Conservation (phyloP, 1,140 invertebrate genomes). For the Plectrocnemia conspersa region DNA sequence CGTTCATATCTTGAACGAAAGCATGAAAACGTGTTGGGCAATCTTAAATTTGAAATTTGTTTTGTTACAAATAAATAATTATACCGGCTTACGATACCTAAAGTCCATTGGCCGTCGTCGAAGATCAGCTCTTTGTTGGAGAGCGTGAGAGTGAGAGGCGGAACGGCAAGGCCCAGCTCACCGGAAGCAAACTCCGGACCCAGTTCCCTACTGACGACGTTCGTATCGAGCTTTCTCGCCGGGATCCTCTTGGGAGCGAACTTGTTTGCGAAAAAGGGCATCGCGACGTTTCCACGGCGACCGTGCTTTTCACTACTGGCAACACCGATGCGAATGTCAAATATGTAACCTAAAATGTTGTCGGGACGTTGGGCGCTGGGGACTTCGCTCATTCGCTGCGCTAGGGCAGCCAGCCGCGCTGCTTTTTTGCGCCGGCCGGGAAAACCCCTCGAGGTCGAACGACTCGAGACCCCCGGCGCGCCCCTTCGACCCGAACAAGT, state of each 20-base stretch:
- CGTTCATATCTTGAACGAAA: too few species aligned
- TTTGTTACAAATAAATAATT: not conserved
- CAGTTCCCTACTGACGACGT: conserved; percentile 54
- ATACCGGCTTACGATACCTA: conserved; percentile 52
- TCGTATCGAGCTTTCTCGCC: conserved; percentile 51
- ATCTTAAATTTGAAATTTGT: not conserved
- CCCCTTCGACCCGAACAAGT: not conserved
- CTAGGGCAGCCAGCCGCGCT: not conserved
- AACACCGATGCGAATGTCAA: not conserved
- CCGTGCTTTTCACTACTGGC: conserved; percentile 2
- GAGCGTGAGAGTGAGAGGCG: conserved; percentile 54
- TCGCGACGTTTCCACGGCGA: conserved; percentile 35
- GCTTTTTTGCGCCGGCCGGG: not conserved
- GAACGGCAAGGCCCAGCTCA: conserved; percentile 55
- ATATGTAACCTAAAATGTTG: too few species aligned
- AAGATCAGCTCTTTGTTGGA: conserved; percentile 61
- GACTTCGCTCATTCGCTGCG: too few species aligned
- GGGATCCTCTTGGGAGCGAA: conserved; percentile 61
- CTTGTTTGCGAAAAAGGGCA: conserved; percentile 57
- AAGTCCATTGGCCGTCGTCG: conserved; percentile 61
- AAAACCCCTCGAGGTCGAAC: not conserved
- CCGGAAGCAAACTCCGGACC: conserved; percentile 56
- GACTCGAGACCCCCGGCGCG: not conserved
- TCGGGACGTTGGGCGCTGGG: too few species aligned
- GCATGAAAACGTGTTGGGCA: too few species aligned